These are phyloP conservation scores for Mylabris sibirica DNA, from an alignment of 2,888 invertebrate species.

Conservation along the genomic window DNA sequence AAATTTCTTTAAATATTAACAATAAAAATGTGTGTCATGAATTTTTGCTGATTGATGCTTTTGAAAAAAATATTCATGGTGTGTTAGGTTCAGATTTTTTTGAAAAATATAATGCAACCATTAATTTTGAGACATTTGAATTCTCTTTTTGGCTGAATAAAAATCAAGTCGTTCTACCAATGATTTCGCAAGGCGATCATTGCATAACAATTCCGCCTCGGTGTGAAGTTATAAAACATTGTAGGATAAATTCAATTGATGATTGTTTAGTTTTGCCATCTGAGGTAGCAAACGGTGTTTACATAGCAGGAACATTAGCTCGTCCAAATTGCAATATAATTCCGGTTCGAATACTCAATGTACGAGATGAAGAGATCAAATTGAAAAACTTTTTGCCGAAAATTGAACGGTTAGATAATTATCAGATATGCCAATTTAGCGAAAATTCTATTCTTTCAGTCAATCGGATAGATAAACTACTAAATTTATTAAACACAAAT, in stretches of 20 bases:
- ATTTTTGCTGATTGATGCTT: slow-evolving; percentile 22
- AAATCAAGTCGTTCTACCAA: slow-evolving; percentile 16
- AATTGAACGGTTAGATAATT: slow-evolving; percentile 20
- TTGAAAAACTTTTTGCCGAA: slow-evolving; percentile 35
- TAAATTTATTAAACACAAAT: slow-evolving; percentile 31
- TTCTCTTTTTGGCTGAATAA: slow-evolving; percentile 20
- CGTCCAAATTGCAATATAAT: slow-evolving; percentile 18
- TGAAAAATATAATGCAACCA: slow-evolving; percentile 19
- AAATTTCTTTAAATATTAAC: slow-evolving; percentile 15
- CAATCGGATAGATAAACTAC: slow-evolving; percentile 28
- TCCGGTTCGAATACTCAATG: slow-evolving; percentile 15
- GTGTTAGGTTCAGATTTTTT: slow-evolving; percentile 25
- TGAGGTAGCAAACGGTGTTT: slow-evolving; percentile 22
- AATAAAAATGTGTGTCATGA: slow-evolving; percentile 15
- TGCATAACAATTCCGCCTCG: slow-evolving; percentile 19
- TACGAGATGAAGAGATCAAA: slow-evolving; percentile 20
- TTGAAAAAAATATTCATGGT: slow-evolving; percentile 20
- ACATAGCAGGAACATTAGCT: slow-evolving; percentile 16
- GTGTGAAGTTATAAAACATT: slow-evolving; percentile 29
- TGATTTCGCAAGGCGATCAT: slow-evolving; percentile 17
- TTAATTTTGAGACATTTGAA: slow-evolving; percentile 17
- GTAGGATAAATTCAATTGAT: background rate
- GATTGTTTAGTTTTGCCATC: slow-evolving; percentile 20
- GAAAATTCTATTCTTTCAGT: slow-evolving; percentile 18
- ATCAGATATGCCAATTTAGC: slow-evolving; percentile 21